These are phyloP conservation scores for Ammodramus savannarum DNA, from an alignment of 2,113 vertebrate species.

Conservation along the genomic window DNA sequence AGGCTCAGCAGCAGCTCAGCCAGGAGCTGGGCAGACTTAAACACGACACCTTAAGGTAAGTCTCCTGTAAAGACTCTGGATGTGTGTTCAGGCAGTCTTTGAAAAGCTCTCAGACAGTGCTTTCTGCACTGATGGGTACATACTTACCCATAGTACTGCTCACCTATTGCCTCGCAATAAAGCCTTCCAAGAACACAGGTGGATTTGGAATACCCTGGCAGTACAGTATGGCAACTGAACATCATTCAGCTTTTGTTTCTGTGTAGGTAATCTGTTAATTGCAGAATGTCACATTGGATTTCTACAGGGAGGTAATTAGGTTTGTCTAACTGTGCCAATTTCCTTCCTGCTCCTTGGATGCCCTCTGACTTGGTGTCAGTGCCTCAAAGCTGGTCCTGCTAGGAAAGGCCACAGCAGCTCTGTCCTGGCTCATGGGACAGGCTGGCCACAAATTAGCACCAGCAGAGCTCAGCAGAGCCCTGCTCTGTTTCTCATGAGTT, in stretches of 20 bases:
- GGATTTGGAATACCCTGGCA: background rate
- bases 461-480: background rate
- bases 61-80: fast-evolving
- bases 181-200: background rate
- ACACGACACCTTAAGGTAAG: conserved; percentile 84
- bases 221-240: background rate
- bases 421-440: fast-evolving
- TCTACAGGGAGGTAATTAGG: background rate
- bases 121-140: background rate
- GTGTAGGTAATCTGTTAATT: background rate
- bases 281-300: background rate
- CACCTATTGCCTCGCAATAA: background rate
- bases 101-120: too few species aligned
- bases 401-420: background rate
- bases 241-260: background rate
- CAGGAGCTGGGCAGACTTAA: conserved; percentile 81
- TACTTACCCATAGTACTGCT: background rate
- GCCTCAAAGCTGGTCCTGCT: background rate
- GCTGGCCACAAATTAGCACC: background rate
- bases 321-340: background rate
- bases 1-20: conserved; percentile 74
- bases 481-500: background rate
- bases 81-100: background rate
- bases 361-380: background rate
- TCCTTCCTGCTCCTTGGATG: background rate